A percentile compares a stretch with the other conserved stretches of the same genome.
phyloP scores from a whole-genome alignment of 2,888 invertebrate species.

The Zhengitettix transpicula region DNA sequence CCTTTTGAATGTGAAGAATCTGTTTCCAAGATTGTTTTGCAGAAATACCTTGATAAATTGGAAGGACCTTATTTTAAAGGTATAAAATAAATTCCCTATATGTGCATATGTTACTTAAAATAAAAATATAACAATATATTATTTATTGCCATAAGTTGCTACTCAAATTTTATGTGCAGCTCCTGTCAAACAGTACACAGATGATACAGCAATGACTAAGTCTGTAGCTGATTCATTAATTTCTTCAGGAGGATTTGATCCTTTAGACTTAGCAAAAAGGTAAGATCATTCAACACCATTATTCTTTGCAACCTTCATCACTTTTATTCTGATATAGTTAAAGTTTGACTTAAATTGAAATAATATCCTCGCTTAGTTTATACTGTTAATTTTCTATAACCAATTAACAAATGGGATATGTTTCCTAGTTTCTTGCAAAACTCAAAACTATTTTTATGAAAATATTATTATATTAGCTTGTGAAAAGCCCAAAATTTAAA shows the following conservation, averaged over 20 bases:
- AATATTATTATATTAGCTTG: no score
- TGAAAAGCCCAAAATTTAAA: no score
- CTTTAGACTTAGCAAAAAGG: slow-evolving; percentile 40
- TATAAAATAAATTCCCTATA: slow-evolving; percentile 16
- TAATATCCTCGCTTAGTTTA: no score
- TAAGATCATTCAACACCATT: slow-evolving; percentile 14
- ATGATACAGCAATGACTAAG: slow-evolving; percentile 55
- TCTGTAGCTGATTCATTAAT: slow-evolving; percentile 42
- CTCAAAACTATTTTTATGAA: no score
- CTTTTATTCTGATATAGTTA: no score
- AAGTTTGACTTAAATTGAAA: no score
- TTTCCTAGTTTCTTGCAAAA: no score
- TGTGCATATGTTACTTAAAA: not conserved
- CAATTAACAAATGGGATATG: no score
- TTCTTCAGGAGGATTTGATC: slow-evolving; percentile 34
- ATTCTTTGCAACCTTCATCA: no score
- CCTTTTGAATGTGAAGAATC: slow-evolving; percentile 41
- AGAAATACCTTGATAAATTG: slow-evolving; percentile 39
- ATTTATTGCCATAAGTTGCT: not conserved
- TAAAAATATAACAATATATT: not conserved
- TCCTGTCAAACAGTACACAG: slow-evolving; percentile 41
- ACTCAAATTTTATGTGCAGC: slow-evolving; percentile 21
- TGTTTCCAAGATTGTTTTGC: slow-evolving; percentile 32
- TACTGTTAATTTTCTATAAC: no score
- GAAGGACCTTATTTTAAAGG: slow-evolving; percentile 36